These are phyloP conservation scores for Elysia chlorotica DNA, from an alignment of 1,140 invertebrate genomes.

Conservation along the genomic window DNA sequence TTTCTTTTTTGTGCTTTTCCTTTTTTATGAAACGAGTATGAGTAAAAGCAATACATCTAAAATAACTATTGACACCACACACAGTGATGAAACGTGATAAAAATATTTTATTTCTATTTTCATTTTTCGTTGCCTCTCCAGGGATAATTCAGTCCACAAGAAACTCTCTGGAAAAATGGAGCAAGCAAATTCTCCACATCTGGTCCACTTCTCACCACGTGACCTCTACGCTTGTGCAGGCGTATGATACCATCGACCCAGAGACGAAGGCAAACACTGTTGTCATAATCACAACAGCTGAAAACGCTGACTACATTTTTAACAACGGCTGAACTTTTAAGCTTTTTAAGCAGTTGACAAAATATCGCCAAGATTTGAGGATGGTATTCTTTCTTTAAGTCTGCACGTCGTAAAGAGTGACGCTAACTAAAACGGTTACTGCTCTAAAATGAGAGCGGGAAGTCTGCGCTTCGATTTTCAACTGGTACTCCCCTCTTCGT, in stretches of 20 bases:
- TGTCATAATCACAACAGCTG: slow-evolving; percentile 44
- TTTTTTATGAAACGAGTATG: background rate
- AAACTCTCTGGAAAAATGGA: slow-evolving; percentile 49
- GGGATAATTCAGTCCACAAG: slow-evolving; percentile 46
- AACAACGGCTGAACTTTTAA: slow-evolving; percentile 30
- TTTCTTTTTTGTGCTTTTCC: background rate
- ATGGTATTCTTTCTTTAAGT: no score
- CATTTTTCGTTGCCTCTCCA: slow-evolving; percentile 25
- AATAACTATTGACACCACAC: background rate
- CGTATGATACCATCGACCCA: slow-evolving; percentile 31
- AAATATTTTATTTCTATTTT: background rate
- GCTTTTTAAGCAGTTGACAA: no score
- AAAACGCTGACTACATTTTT: slow-evolving; percentile 38
- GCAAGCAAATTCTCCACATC: slow-evolving; percentile 54
- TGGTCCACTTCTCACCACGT: slow-evolving; percentile 42
- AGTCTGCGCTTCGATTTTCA: no score
- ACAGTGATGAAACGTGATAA: background rate
- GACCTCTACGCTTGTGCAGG: slow-evolving; percentile 33
- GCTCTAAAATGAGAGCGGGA: no score
- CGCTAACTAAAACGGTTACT: no score
- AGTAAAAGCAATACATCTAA: background rate
- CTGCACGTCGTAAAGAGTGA: no score
- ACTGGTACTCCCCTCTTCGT: no score
- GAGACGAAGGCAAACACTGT: slow-evolving; percentile 47
- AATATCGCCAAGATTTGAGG: no score